phyloP scores from a whole-genome alignment of 2,113 vertebrate genomes.

The Oreochromis tanganicae region DNA sequence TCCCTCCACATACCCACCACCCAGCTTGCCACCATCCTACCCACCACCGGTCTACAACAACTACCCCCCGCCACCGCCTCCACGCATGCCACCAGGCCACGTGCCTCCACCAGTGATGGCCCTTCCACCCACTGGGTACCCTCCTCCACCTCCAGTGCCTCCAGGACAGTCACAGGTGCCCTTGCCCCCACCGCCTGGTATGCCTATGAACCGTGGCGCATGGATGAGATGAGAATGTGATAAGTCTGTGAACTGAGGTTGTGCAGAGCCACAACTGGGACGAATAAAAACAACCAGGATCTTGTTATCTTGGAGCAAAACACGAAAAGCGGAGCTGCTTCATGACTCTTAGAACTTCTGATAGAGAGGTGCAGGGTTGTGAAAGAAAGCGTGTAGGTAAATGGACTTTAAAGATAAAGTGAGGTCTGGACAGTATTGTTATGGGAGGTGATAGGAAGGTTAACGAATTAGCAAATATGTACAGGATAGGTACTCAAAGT shows the following conservation, averaged over 20 bases:
- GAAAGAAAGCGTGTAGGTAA: not conserved
- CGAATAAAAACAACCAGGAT: not conserved
- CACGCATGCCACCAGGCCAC: slow-evolving; percentile 82
- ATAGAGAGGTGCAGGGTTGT: not conserved
- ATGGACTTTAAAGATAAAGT: not conserved
- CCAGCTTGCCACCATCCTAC: slow-evolving; percentile 79
- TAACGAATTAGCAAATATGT: not conserved
- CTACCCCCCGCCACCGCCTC: slow-evolving; percentile 80
- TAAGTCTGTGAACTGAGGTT: not conserved
- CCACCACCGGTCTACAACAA: slow-evolving; percentile 88
- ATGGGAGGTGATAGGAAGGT: not conserved
- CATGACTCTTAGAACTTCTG: not conserved
- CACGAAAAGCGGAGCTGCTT: not conserved
- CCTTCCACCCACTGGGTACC: slow-evolving; percentile 84
- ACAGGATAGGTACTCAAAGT: not conserved
- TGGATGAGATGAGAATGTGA: slow-evolving; percentile 88
- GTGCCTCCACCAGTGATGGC: slow-evolving; percentile 85
- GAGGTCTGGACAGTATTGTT: not conserved
- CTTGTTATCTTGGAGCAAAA: not conserved
- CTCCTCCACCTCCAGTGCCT: slow-evolving; percentile 84
- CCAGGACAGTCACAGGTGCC: slow-evolving; percentile 89
- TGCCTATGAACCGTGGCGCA: slow-evolving; percentile 86
- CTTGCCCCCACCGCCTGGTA: slow-evolving; percentile 86
- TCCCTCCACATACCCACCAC: slow-evolving; percentile 72
- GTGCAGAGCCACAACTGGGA: not conserved